These are phyloP conservation scores for Pteronotus mesoamericanus DNA, from an alignment of 2,797 vertebrate genomes.

Conservation along the genomic window DNA sequence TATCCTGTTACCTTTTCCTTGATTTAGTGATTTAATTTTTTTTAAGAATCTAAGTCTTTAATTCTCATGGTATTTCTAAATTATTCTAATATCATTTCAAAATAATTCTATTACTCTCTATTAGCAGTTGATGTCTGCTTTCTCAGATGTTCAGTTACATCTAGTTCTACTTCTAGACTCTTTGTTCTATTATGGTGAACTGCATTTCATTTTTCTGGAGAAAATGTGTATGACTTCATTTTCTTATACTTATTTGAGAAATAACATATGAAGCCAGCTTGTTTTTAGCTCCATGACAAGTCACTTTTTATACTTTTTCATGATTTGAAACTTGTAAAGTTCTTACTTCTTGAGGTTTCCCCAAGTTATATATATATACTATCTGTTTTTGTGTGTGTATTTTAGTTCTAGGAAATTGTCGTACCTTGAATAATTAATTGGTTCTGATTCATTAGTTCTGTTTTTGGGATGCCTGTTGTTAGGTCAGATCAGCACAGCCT, in stretches of 20 bases:
- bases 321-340: slow-evolving; percentile 4
- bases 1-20: slow-evolving; percentile 1
- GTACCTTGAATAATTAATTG: slow-evolving; percentile 39
- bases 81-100: neutral
- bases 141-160: neutral
- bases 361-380: neutral
- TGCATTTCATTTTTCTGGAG: neutral
- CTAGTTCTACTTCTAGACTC: neutral
- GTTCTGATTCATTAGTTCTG: slow-evolving; percentile 8
- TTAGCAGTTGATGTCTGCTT: neutral
- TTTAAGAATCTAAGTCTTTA: neutral
- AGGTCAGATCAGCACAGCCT: neutral
- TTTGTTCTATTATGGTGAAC: neutral
- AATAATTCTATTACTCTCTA: neutral
- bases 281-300: neutral
- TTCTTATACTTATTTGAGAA: neutral
- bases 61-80: neutral
- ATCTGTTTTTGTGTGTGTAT: slow-evolving; percentile 7
- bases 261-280: neutral
- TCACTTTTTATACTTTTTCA: neutral
- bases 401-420: slow-evolving; percentile 3
- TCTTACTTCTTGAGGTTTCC: slow-evolving; percentile 18
- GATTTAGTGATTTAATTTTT: neutral
- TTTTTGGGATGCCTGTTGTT: neutral
- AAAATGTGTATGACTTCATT: neutral